Base-by-base conservation (phyloP, 2,797 vertebrate genomes). In the Argentina silus region DNA sequence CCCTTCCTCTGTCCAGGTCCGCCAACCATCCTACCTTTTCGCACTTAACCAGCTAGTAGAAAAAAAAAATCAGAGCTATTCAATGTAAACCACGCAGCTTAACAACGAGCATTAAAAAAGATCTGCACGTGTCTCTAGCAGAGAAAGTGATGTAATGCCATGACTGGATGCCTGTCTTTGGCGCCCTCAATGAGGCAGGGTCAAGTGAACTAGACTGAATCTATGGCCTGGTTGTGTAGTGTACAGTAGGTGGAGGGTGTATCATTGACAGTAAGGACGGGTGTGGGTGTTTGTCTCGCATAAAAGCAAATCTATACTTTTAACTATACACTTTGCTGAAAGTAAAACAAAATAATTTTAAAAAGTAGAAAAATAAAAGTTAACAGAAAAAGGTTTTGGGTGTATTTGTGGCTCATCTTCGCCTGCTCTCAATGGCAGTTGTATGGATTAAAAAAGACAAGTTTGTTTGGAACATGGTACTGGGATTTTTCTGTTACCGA, bases 161-260 rank as follows among this genome's bases (percentile, higher is more conserved):
- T 63, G 21, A 82, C 78, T 56, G 75, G 73, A 88, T 48, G 75
- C 74, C 75, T 23, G 67, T 83, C 76, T 53, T 48, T 72, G 75
- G 77, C 3, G 17, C 1, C 81, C 76, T 60, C 69, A 57, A 78
- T 78, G 61, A 47, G 78, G 85, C 77, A 67, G 83, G 77, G 84
- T 84, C 17, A 67, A 77, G 86, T 92, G 93, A 93, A 93, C 90
- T 93, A 93, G 91, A 95, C 92, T 90, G 87, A 92, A 93, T 89
- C 77, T 85, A 83, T 91, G 85, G 88, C 88, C 90, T 92, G 93
- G 89, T 91, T 88, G 80, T 27, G 70, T 67, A 63, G 62, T 72
- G 83, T 69, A 69, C 74, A 74, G 72, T 50, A 17, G 79, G 70
- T 44, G 27, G 51, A 14, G 72, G 62, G 67, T 48, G 73, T 23